Base-by-base conservation (phyloP, 2,797 vertebrate genomes). In the Siniperca undulata region DNA sequence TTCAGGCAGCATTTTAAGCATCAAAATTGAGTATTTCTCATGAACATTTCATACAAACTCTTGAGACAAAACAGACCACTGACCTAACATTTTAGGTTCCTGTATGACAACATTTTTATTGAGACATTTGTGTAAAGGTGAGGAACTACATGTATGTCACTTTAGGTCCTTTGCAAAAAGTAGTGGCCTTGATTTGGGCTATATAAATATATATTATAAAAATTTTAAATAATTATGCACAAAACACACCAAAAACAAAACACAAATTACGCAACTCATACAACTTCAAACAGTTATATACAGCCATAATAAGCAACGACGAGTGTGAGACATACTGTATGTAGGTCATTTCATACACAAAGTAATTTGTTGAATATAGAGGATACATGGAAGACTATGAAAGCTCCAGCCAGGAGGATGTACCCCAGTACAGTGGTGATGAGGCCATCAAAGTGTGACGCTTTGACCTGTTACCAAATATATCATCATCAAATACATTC, bases 371-470 rank as follows among this genome's bases (percentile, higher is more conserved):
- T 71, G 60, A 7, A 9, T 42, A 48, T 22, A 50, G 96, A 98
- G 97, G 98, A 99, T 99, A 99, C 98, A 79, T 99, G 98, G 93
- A 97, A 99, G 88, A 98, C 92, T 53, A 99, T 98, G 75, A 99
- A 94, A 3, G 96, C 97, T 88, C 97, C 95, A 81, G 98, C 98
- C 85, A 99, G 91, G 52, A 99, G 96, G 86, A 99, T 97, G 84
- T 99, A 99, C 12, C 98, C 98, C 1, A 99, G 96, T 78, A 99
- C 97, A 30, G 98, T 98, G 74, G 98, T 99, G 92, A 99, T 96
- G 74, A 99, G 95, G 74, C 98, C 98, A 74, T 99, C 98, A 87
- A 99, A 99, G 88, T 99, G 98, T 84, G 98, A 99, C 27, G 98
- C 98, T 92, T 97, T 97, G 76, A 99, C 93, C 98, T 96, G 88